Evolutionary conservation across 2,797 vertebrate species (phyloP), one percentile per base, ranked within the genome.

Genomic region (Gymnodraco acuticeps): DNA sequence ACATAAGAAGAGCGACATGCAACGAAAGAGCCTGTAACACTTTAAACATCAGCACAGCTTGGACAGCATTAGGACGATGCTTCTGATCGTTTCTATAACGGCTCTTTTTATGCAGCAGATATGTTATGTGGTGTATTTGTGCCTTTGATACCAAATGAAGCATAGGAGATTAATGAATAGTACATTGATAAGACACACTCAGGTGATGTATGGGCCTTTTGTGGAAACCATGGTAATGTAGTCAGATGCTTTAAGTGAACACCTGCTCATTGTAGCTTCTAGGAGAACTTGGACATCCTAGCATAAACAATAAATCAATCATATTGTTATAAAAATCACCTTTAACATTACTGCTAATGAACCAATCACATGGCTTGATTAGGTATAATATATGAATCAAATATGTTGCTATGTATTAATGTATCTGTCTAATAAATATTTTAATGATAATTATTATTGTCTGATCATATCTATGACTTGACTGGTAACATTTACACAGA

Each of bases 1-100:
- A 84, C 86, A 75, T 93, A 80, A 85, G 15, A 53, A 10, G 10
- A 46, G 23, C 5, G 1, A 52, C 12, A 14, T 27, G 16, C 16
- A 67, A 47, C 4, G 2, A 48, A 42, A 62, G 19, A 48, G 12
- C n/a, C 70, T 14, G 15, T 12, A 63, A 23, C 52, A 68, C 48
- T 80, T 67, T 54, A 55, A 68, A 75, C 23, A 20, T 71, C n/a
- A 54, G n/a, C 6, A 27, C 48, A 59, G 64, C 62, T 9, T 45
- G 16, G 17, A 59, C 41, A 23, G 12, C 54, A 15, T 31, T 31
- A 0, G 1, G 6, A 27, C 69, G 12, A 62, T 33, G 2, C 5
- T 10, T 2, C 33, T 12, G 7, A 53, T 64, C 19, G 19, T 58
- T 62, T 75, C 53, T 64, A 47, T 27, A 48, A 61, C 64, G 64